phyloP scores from a whole-genome alignment of 2,888 invertebrate genomes.

The Apamea monoglypha region DNA sequence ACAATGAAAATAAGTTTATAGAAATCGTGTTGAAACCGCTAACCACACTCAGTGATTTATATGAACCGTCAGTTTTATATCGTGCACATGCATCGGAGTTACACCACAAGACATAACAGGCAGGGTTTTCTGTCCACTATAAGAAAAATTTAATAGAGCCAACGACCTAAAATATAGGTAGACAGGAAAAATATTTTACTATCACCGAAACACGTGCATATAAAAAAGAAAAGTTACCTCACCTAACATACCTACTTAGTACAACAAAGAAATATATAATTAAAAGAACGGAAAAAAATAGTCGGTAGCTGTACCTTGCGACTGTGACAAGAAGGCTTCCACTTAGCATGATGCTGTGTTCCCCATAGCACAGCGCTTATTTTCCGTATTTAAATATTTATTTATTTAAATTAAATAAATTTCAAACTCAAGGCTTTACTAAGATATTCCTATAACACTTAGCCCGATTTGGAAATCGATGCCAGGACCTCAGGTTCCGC shows the following conservation, averaged over 20 bases:
- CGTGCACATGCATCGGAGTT: slow-evolving; percentile 60
- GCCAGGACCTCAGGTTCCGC: not conserved
- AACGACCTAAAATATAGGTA: not conserved
- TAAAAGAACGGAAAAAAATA: not conserved
- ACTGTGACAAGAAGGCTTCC: not conserved
- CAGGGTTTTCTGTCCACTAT: not conserved
- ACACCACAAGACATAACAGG: not conserved
- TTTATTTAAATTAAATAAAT: no score
- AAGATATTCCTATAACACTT: not conserved
- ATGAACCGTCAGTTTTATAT: slow-evolving; percentile 68
- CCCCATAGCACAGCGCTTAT: not conserved
- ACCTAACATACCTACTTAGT: not conserved
- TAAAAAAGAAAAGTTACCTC: not conserved
- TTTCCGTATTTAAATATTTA: no score
- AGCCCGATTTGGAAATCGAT: not conserved
- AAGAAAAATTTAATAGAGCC: not conserved
- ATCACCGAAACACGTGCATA: not conserved
- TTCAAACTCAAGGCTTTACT: not conserved
- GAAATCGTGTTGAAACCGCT: slow-evolving; percentile 74
- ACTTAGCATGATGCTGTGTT: not conserved
- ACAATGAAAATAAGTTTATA: slow-evolving; percentile 78
- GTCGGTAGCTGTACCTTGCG: no score
- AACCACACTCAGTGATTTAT: slow-evolving; percentile 75
- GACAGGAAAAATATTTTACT: no score
- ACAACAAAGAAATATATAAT: not conserved